phyloP scores from a whole-genome alignment of 2,113 vertebrate genomes.

The Chrysochloris asiatica region DNA sequence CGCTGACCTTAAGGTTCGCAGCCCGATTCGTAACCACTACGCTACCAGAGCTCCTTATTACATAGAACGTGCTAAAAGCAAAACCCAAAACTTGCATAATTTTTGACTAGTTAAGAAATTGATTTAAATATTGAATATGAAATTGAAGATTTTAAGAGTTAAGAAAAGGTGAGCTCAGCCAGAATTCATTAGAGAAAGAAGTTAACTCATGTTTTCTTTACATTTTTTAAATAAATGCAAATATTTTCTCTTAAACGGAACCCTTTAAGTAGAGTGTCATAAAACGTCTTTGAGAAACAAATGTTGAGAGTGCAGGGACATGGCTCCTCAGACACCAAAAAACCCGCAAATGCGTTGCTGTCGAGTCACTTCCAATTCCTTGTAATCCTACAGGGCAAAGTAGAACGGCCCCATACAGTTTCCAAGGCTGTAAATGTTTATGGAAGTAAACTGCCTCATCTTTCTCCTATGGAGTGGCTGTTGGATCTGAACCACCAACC shows the following conservation, averaged over 20 bases:
- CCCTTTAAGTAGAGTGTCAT: not conserved
- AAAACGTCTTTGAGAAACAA: not conserved
- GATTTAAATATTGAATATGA: no score
- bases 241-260: not conserved
- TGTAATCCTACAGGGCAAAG: not conserved
- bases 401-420: not conserved
- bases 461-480: not conserved
- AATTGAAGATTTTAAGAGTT: no score
- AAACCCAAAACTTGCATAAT: not conserved
- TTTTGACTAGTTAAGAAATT: no score
- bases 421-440: not conserved
- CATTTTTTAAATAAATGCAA: conserved; percentile 18
- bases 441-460: not conserved
- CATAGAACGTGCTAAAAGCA: not conserved
- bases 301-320: not conserved
- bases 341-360: not conserved
- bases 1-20: no score
- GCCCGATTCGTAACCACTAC: no score
- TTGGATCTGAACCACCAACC: not conserved
- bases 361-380: not conserved
- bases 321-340: not conserved
- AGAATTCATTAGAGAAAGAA: conserved; percentile 8
- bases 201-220: not conserved
- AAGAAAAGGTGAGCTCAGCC: not conserved
- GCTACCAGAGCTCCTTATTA: no score